Conservation (phyloP, 2,113 vertebrate genomes). For the Ciconia maguari region DNA sequence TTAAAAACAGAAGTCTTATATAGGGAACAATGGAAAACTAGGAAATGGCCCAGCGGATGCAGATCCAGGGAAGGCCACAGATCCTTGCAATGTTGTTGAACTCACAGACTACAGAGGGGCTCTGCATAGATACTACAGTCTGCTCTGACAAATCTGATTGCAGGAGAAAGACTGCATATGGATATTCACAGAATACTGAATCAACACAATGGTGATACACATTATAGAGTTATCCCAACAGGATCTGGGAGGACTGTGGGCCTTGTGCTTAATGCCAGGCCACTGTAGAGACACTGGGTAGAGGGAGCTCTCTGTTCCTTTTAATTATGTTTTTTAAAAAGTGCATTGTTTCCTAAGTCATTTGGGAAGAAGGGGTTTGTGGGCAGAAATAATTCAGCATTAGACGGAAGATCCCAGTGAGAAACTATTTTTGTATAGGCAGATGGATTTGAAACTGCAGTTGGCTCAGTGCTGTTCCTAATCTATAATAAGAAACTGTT, state of each 20-base stretch:
- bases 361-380: neutral
- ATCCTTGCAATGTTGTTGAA: neutral
- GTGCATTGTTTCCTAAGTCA: neutral
- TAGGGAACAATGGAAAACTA: neutral
- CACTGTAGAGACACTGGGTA: neutral
- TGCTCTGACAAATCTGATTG: neutral
- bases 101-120: rapidly evolving
- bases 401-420: slow-evolving; percentile 55
- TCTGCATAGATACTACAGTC: neutral
- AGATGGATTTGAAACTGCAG: slow-evolving; percentile 60
- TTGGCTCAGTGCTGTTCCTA: slow-evolving; percentile 53
- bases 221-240: neutral
- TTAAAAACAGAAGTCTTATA: neutral
- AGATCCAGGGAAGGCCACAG: neutral
- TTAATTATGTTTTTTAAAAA: neutral
- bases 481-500: slow-evolving; percentile 60
- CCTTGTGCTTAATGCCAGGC: neutral
- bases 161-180: neutral
- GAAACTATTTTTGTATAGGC: slow-evolving; percentile 46
- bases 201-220: neutral
- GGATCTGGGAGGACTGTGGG: neutral
- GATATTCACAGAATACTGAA: neutral
- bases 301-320: neutral
- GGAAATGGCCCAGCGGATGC: neutral
- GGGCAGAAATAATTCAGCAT: slow-evolving; percentile 46